A percentile compares a stretch with the other conserved stretches of the same genome.
phyloP scores from a whole-genome alignment of 2,113 vertebrate genomes.

The Pongo pygmaeus region DNA sequence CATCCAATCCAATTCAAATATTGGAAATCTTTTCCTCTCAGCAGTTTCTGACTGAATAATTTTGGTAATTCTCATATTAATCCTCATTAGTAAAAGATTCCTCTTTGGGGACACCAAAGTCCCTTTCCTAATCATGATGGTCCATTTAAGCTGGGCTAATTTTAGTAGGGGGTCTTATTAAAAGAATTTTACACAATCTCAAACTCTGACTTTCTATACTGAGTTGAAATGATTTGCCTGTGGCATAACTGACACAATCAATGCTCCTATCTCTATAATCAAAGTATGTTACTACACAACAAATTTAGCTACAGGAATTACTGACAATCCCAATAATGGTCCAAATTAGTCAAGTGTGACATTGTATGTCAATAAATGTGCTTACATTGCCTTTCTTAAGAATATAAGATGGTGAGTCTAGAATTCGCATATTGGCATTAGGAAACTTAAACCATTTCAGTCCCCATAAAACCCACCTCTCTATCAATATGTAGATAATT shows the following conservation, averaged over 20 bases:
- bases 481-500: neutral
- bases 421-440: neutral
- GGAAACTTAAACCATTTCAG: neutral
- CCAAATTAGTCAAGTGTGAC: slow-evolving; percentile 16
- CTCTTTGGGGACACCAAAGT: neutral
- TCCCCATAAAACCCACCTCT: neutral
- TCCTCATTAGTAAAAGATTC: slow-evolving; percentile 52
- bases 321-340: slow-evolving; percentile 21
- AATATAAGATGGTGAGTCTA: neutral
- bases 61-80: slow-evolving; percentile 61
- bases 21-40: slow-evolving; percentile 60
- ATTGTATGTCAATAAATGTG: neutral
- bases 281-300: neutral
- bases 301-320: slow-evolving; percentile 24
- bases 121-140: slow-evolving; percentile 41
- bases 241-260: neutral
- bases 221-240: neutral
- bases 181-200: slow-evolving; percentile 7
- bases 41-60: slow-evolving; percentile 42
- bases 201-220: neutral
- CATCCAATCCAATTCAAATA: neutral
- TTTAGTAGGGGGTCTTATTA: neutral
- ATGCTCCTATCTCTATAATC: slow-evolving; percentile 1
- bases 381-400: neutral
- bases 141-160: neutral